Evolutionary conservation across 2,888 invertebrate species (phyloP), one percentile per base, ranked within the genome.

Genomic region (Drosophila merina): DNA sequence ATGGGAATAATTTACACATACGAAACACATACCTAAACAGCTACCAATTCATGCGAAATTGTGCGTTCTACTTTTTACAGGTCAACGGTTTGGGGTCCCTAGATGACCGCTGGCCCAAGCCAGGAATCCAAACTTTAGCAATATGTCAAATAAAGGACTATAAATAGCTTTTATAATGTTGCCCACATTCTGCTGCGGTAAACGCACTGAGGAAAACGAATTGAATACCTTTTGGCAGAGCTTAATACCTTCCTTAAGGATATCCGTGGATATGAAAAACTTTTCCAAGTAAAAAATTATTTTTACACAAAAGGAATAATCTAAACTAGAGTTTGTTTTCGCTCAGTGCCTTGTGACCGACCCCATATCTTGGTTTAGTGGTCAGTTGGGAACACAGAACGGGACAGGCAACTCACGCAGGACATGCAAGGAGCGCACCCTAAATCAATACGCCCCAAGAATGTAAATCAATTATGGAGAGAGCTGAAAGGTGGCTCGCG

Each of bases 401-500:
- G 31, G 71, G 72, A 72, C 63, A 51, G 52, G 47, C 52, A 48
- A 67, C 52, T 72, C 54, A 73, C 59, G 59, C 67, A 73, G 76
- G 81, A 76, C 85, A 80, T 81, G 77, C 75, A 77, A 72, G 51
- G 44, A 47, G 51, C 78, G 60, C 86, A 71, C 83, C 86, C 72
- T 67, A 68, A 88, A 84, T 84, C 84, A 77, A 84, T 84, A 84
- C 52, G 48, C 51, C 63, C 66, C 66, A 62, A 57, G 72, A 86
- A 82, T 76, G 86, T 79, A 76, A 84, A 88, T 84, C 84, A 88
- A 84, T 84, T 88, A 88, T 71, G 69, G 63, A 40, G 75, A 66
- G 57, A 49, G 62, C 40, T 30, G 30, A 38, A 70, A 68, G 64
- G 57, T 36, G 55, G 62, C 31, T 86, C 31, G 88, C 88, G 83